phyloP scores from a whole-genome alignment of 2,888 invertebrate genomes.

The Amiota mariae region DNA sequence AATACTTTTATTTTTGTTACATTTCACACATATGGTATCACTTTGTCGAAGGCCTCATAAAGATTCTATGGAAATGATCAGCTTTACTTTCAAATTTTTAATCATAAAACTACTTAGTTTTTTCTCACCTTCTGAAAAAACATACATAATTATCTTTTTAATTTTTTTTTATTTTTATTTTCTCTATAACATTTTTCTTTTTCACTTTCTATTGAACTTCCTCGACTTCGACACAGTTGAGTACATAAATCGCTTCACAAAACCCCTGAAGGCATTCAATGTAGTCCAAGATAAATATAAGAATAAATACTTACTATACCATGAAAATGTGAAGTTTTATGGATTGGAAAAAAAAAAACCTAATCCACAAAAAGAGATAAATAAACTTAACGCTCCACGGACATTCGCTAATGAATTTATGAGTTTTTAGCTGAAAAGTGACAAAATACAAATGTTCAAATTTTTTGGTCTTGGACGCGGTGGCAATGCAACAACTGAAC shows the following conservation, averaged over 20 bases:
- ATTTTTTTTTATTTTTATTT: not conserved
- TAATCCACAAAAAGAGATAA: conserved; percentile 15
- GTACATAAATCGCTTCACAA: conserved; percentile 20
- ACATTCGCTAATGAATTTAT: conserved; percentile 34
- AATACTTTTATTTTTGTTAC: too few relatives aligned
- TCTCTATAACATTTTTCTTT: not conserved
- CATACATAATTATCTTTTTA: not conserved
- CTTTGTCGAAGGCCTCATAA: not conserved
- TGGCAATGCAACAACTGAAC: not conserved
- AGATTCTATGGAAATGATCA: conserved; percentile 2
- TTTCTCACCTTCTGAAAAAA: conserved; percentile 8
- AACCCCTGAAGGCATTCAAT: not conserved
- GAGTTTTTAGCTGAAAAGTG: conserved; percentile 29
- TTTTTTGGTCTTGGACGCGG: not conserved
- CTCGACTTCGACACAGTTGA: not conserved
- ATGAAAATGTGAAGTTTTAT: not conserved
- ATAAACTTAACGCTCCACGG: not conserved
- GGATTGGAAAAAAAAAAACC: not conserved
- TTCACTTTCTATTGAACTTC: conserved; percentile 5
- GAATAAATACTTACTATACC: not conserved
- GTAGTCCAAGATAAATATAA: conserved; percentile 10
- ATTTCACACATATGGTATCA: too few relatives aligned
- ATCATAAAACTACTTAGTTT: not conserved
- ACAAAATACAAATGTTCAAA: conserved; percentile 36
- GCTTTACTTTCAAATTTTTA: not conserved